A percentile compares a stretch with the other conserved stretches of the same genome.
These are phyloP conservation scores for Panagrolaimus sp. DNA, from an alignment of 1,140 invertebrate species.

Conservation along the genomic window DNA sequence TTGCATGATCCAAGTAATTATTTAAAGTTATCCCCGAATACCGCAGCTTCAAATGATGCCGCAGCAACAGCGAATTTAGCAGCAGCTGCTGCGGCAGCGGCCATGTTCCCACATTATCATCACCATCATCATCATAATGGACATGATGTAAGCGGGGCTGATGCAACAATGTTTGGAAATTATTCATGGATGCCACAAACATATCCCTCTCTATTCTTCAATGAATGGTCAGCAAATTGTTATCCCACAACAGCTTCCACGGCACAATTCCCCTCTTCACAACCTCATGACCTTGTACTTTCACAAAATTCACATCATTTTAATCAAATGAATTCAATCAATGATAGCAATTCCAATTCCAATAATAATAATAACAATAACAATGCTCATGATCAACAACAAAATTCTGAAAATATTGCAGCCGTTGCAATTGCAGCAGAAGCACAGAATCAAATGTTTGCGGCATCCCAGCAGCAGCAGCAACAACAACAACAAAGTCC, in stretches of 20 bases:
- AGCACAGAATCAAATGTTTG: background rate
- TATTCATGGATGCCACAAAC: background rate
- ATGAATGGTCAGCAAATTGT: background rate
- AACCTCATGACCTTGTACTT: background rate
- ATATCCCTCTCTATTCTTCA: background rate
- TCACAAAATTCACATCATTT: background rate
- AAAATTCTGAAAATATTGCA: background rate
- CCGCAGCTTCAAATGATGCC: background rate
- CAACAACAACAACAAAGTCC: background rate
- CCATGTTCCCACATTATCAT: background rate
- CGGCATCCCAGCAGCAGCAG: background rate
- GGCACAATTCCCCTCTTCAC: no score
- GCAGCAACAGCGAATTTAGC: background rate
- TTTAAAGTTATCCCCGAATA: background rate
- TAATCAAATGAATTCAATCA: background rate
- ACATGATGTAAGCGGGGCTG: background rate
- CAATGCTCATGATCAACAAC: background rate
- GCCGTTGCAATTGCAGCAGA: background rate
- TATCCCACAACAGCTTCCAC: background rate
- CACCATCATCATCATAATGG: background rate
- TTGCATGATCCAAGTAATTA: constrained; percentile 1
- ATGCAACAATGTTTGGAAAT: background rate
- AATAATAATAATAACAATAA: no score
- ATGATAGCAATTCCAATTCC: no score
- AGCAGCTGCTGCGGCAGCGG: background rate